Percentiles rank a stretch among this genome's conserved stretches.
Conservation (phyloP, 2,113 vertebrate species). For the Aptenodytes patagonicus region DNA sequence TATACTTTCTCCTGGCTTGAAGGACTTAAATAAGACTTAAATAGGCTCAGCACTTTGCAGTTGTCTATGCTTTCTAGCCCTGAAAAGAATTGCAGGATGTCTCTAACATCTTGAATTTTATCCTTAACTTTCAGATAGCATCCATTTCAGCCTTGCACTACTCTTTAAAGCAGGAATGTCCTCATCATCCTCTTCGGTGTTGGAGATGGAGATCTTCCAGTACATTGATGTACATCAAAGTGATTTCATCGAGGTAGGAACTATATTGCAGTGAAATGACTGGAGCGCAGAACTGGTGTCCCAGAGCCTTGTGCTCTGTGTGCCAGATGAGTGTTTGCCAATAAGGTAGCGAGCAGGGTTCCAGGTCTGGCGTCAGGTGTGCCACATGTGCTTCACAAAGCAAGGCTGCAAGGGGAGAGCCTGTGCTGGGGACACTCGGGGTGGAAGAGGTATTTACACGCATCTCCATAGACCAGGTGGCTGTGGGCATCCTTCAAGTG, state of each 20-base stretch:
- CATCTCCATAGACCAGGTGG: background rate
- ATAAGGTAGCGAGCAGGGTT: background rate
- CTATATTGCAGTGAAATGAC: background rate
- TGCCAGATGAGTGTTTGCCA: background rate
- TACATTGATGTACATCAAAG: slow-evolving; percentile 68
- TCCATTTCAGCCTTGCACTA: background rate
- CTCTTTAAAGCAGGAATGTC: background rate
- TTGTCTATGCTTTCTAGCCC: background rate
- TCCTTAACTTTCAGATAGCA: background rate
- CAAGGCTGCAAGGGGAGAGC: background rate
- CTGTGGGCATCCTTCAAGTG: background rate
- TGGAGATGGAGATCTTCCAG: slow-evolving; percentile 41
- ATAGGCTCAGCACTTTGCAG: background rate
- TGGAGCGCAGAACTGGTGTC: background rate
- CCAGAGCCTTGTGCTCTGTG: fast-evolving
- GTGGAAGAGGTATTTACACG: background rate
- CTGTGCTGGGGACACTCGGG: background rate
- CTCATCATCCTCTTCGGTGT: background rate
- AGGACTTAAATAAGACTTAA: background rate
- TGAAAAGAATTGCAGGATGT: background rate
- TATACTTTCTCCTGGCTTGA: background rate
- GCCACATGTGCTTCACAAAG: background rate
- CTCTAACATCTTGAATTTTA: background rate
- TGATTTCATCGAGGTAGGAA: slow-evolving; percentile 68
- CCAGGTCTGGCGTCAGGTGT: background rate